Evolutionary conservation across 2,888 invertebrate species (phyloP), one percentile per base, ranked within the genome.

Genomic region (Conops quadrifasciatus): DNA sequence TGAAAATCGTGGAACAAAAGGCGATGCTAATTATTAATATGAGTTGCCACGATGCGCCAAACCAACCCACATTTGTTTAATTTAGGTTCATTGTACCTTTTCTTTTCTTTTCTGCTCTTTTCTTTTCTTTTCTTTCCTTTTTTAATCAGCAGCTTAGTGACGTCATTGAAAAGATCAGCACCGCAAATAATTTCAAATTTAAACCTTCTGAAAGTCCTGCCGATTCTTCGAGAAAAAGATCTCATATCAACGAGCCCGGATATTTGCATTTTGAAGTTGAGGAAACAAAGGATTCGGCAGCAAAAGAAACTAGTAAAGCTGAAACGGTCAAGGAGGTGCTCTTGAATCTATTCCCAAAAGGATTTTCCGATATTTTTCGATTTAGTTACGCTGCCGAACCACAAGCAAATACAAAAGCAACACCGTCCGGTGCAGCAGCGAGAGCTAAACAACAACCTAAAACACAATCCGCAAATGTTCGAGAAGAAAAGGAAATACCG

Each of bases 361-460:
- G 84, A 2, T 83, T 84, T 71, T 79, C 83, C 0, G 82, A 84
- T 68, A 84, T 84, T 26, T 84, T 84, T 74, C 81, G 82, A 7
- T 83, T 80, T 45, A 84, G 82, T 62, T 79, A 80, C 71, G 73
- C 74, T 1, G 73, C 75, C 0, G 77, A 78, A 26, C 68, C 59
- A 26, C 68, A 68, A 51, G 68, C 71, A n/a, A 72, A 58, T 5
- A 66, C 73, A 0, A 43, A 62, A 13, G 60, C 28, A n/a, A n/a
- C n/a, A n/a, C n/a, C n/a, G n/a, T 36, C 36, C 9, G 36, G 36
- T 7, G 36, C 5, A 36, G 4, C 4, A 36, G 9, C 36, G 15
- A 2, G 2, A 36, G 16, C 26, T n/a, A 21, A 16, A 66, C 15
- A 16, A 2, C n/a, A 43, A 28, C 19, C 13, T 19, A 36, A 63